Evolutionary conservation across 1,140 invertebrate species (phyloP).

Genomic region (Lordiphosa stackelbergi): DNA sequence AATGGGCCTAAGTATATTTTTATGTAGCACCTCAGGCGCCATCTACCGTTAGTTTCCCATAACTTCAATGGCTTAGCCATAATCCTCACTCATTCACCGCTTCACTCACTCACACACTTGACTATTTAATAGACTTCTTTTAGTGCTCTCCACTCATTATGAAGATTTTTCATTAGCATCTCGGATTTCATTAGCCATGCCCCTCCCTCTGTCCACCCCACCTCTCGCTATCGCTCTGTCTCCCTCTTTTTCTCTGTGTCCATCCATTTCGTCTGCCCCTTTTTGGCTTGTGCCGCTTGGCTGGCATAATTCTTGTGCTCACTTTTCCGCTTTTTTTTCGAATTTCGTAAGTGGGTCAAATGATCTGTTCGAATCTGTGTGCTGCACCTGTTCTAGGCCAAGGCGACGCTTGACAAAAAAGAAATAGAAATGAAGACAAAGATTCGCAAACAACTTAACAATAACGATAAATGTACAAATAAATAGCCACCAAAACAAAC

Average conservation of each 20-base stretch:
- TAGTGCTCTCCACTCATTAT: constrained; percentile 11
- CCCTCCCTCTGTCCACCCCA: neutral
- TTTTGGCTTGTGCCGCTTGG: constrained; percentile 47
- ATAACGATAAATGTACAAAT: neutral
- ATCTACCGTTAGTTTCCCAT: too few relatives aligned
- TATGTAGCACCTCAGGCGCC: too few relatives aligned
- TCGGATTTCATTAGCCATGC: constrained; percentile 39
- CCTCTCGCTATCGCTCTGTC: neutral
- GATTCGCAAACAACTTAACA: constrained; percentile 1
- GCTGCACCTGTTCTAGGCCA: constrained; percentile 32
- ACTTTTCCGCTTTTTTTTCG: constrained; percentile 18
- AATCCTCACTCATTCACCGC: neutral
- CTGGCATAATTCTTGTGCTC: constrained; percentile 20
- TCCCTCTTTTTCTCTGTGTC: neutral
- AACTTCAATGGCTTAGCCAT: too few relatives aligned
- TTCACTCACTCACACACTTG: constrained; percentile 3
- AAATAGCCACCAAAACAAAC: constrained; percentile 11
- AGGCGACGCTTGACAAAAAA: constrained; percentile 39
- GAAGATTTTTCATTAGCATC: constrained; percentile 38
- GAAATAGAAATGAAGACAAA: constrained; percentile 15
- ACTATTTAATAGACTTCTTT: constrained; percentile 29
- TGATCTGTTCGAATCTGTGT: constrained; percentile 5
- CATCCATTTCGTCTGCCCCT: neutral
- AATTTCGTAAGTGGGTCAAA: constrained; percentile 40
- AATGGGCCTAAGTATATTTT: too few relatives aligned